phyloP scores from a whole-genome alignment of 2,888 invertebrate species.

The Eupithecia abbreviata region DNA sequence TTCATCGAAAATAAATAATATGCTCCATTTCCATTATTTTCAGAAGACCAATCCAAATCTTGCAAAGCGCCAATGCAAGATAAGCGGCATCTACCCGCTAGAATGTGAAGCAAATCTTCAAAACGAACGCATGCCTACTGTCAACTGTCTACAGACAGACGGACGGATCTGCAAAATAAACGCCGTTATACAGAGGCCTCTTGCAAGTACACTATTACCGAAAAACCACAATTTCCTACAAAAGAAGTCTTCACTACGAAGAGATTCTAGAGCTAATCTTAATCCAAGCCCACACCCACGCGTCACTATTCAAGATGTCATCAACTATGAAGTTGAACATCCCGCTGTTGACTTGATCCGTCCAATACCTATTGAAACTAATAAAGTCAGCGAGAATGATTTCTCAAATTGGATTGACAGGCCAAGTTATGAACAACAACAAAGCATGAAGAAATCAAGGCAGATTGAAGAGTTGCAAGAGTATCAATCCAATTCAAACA shows the following conservation, averaged over 20 bases:
- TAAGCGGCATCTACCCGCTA: slow-evolving; percentile 67
- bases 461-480: neutral
- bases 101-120: slow-evolving; percentile 39
- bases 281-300: neutral
- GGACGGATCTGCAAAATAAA: slow-evolving; percentile 64
- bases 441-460: neutral
- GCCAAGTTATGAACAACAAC: neutral
- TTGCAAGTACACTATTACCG: slow-evolving; percentile 26
- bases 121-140: slow-evolving; percentile 44
- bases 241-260: neutral
- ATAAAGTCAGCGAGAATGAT: slow-evolving; percentile 6
- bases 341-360: neutral
- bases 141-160: slow-evolving; percentile 57
- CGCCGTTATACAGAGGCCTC: slow-evolving; percentile 59
- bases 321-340: slow-evolving; percentile 26
- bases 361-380: neutral
- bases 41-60: slow-evolving; percentile 31
- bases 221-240: slow-evolving; percentile 11
- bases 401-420: neutral
- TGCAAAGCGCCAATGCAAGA: slow-evolving; percentile 49
- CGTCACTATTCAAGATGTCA: slow-evolving; percentile 54
- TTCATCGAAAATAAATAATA: too few relatives aligned
- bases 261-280: neutral
- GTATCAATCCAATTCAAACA: neutral
- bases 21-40: neutral